Conservation (phyloP, 2,888 invertebrate species). For the Caenorhabditis auriculariae region DNA sequence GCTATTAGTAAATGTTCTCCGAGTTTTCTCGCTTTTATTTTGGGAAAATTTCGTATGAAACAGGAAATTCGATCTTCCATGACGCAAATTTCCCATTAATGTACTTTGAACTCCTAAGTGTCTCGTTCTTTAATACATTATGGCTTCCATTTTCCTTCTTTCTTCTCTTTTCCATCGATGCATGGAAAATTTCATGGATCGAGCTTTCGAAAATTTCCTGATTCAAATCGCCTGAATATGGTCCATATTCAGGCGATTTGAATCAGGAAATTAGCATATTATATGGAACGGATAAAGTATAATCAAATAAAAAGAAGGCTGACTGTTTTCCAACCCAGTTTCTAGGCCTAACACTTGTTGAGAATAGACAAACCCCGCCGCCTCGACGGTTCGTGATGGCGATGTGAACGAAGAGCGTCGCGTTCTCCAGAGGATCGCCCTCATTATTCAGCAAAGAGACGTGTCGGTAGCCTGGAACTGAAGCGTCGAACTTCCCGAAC, state of each 20-base stretch:
- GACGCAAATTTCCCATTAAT: no score
- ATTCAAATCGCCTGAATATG: background rate
- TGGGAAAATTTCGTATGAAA: no score
- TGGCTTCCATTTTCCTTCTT: no score
- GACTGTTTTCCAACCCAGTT: background rate
- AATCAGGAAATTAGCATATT: background rate
- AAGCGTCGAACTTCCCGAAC: background rate
- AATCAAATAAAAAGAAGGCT: background rate
- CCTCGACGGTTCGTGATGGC: slow-evolving; percentile 70
- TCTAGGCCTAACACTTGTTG: slow-evolving; percentile 4
- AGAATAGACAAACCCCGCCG: slow-evolving; percentile 65
- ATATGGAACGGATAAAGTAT: background rate
- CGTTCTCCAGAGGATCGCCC: slow-evolving; percentile 69
- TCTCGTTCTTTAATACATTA: no score
- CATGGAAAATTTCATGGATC: no score
- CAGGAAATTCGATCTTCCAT: no score
- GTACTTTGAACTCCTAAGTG: no score
- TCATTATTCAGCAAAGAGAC: slow-evolving; percentile 68
- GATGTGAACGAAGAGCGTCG: slow-evolving; percentile 70
- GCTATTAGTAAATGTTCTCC: no score
- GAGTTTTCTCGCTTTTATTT: no score
- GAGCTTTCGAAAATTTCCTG: no score
- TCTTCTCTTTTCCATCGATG: no score
- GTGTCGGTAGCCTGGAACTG: slow-evolving; percentile 69
- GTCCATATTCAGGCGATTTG: background rate